Evolutionary conservation across 2,113 vertebrate genomes (phyloP).

Genomic region (Neopipo cinnamomea): DNA sequence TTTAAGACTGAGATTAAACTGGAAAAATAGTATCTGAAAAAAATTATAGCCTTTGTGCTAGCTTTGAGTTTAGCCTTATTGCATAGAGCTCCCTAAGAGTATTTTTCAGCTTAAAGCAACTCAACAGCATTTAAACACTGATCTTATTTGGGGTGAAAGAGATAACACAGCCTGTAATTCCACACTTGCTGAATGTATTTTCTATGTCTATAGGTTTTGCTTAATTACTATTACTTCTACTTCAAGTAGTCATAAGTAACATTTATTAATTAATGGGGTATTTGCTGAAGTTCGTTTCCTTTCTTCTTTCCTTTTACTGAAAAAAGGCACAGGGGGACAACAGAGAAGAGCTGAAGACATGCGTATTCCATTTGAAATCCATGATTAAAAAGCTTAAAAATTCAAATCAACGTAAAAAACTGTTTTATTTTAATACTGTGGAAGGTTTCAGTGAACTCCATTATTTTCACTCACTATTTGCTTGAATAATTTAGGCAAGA

Average conservation of each 20-base stretch:
- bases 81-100: background rate
- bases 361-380: slow-evolving; percentile 79
- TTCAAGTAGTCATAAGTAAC: slow-evolving; percentile 52
- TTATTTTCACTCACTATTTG: slow-evolving; percentile 99
- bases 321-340: slow-evolving; percentile 62
- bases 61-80: background rate
- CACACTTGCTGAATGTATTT: background rate
- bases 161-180: background rate
- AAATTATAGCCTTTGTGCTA: background rate
- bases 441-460: slow-evolving; percentile 97
- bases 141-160: background rate
- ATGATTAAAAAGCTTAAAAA: slow-evolving; percentile 88
- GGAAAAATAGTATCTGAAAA: background rate
- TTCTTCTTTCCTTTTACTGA: slow-evolving; percentile 63
- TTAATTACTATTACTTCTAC: slow-evolving; percentile 27
- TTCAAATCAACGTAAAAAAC: slow-evolving; percentile 93
- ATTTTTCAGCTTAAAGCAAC: slow-evolving; percentile 7
- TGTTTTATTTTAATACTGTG: slow-evolving; percentile 89
- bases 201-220: slow-evolving; percentile 27
- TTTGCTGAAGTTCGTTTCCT: slow-evolving; percentile 64
- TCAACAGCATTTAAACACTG: background rate
- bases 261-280: slow-evolving; percentile 73
- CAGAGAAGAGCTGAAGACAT: slow-evolving; percentile 70
- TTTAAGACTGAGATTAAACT: background rate
- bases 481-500: slow-evolving; percentile 99